Conservation (phyloP, 2,113 vertebrate genomes). For the Sminthopsis crassicaudata region DNA sequence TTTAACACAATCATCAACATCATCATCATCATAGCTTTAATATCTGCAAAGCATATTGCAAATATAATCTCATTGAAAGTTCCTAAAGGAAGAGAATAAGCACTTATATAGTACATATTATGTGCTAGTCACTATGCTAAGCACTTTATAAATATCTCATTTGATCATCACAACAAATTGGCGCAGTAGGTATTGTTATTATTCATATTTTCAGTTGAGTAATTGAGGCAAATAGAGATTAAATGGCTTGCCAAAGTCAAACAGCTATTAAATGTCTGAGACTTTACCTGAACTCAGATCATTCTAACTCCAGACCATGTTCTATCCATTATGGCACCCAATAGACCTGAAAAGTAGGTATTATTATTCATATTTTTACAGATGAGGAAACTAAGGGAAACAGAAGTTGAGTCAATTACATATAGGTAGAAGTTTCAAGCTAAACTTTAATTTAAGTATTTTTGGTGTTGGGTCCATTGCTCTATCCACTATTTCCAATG, state of each 20-base stretch:
- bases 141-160: neutral
- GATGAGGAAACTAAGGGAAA: neutral
- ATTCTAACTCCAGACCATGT: neutral
- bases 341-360: neutral
- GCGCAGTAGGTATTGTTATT: neutral
- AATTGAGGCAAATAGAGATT: neutral
- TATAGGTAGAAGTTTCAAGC: neutral
- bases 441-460: no score
- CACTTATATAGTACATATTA: neutral
- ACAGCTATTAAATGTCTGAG: neutral
- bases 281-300: neutral
- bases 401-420: neutral
- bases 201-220: neutral
- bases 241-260: neutral
- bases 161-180: neutral
- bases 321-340: neutral
- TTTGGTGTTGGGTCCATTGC: no score
- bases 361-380: neutral
- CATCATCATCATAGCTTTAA: neutral
- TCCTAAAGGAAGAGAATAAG: neutral
- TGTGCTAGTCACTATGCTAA: neutral
- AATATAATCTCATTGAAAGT: neutral
- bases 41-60: neutral
- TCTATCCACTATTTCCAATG: no score
- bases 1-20: neutral